Evolutionary conservation across 64 coral and sea anemone species (phyloP), one percentile per base, ranked within the genome.

Genomic region (Montipora capricornis): DNA sequence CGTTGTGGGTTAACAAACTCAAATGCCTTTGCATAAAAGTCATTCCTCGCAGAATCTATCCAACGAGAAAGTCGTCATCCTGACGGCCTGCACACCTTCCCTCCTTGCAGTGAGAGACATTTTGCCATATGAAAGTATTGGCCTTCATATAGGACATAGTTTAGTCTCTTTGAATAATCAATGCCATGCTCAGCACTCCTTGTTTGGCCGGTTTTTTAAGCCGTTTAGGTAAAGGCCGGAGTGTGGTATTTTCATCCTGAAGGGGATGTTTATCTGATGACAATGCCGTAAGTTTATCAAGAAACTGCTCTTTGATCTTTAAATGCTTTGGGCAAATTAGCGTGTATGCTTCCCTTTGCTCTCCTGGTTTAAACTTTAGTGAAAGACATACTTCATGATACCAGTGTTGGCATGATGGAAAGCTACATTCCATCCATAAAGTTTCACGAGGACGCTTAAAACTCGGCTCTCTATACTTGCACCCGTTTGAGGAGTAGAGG

Each of bases 271-370:
- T 51, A 79, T 88, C 85, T 74, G 85, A 75, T 13, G 85, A 49
- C 48, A 75, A 88, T 55, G 85, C 49, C 16, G 69, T 75, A 8
- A 75, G 20, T 46, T 57, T 88, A 88, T 75, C 46, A 9, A 26
- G 47, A 55, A 88, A 88, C 47, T 88, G 69, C 15, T 88, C 85
- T 75, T 88, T 88, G 20, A 88, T 57, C 51, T 88, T 75, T 76
- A 44, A 44, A 68, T 91, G 89, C 68, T 82, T 83, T 82, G 64
- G 77, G 44, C 79, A 91, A 81, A 82, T 91, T 29, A 81, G 68
- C 51, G 9, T 81, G 68, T 91, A 91, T 16, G 61, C 50, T 82
- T 91, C 78, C 50, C 79, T 82, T 53, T 12, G 17, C 44, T 68
- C 89, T 73, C n/a, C 78, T 91, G 78, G 73, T 82, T 13, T 80